Base-by-base conservation (phyloP, 2,888 invertebrate species). In the Polymixis flavicincta region DNA sequence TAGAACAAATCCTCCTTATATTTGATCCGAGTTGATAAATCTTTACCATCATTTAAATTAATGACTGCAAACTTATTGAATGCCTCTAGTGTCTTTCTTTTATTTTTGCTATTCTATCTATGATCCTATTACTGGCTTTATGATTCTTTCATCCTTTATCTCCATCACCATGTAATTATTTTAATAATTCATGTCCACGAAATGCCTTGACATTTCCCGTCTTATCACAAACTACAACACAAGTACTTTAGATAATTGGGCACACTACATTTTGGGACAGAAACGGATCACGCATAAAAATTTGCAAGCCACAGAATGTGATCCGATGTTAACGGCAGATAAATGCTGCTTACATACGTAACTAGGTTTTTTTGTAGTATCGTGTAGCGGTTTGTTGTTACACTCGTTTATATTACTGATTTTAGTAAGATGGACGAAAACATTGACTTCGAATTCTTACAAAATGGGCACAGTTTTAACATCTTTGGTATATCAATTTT, bases 271-370 rank as follows among this genome's bases (percentile, higher is more conserved):
- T 74, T 69, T 60, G 71, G 70, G 48, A 17, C 69, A 71, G 75
- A 80, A 89, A 84, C 78, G n/a, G 71, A 81, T 80, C 71, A 64
- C 76, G 77, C 83, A 84, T 86, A 88, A 89, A 82, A 89, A 89
- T 90, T 92, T 85, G 90, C 92, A 84, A 91, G 83, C 85, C 87
- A 85, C 87, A 87, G 90, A 90, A 92, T 90, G 88, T 89, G 89
- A 92, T 90, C 85, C 76, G 93, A 93, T 94, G 83, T 67, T 90
- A 92, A 90, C 90, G 65, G 71, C 83, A 87, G 93, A 94, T 94
- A 92, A 89, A 78, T 57, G 59, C 74, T 75, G 71, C 76, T 78
- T 80, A 81, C 71, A 65, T 84, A 81, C 81, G 82, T 84, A 87
- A 79, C 71, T 83, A 77, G 80, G 74, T 68, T 80, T 78, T n/a